Conservation (phyloP, 2,888 invertebrate genomes). For the Latrodectus elegans region DNA sequence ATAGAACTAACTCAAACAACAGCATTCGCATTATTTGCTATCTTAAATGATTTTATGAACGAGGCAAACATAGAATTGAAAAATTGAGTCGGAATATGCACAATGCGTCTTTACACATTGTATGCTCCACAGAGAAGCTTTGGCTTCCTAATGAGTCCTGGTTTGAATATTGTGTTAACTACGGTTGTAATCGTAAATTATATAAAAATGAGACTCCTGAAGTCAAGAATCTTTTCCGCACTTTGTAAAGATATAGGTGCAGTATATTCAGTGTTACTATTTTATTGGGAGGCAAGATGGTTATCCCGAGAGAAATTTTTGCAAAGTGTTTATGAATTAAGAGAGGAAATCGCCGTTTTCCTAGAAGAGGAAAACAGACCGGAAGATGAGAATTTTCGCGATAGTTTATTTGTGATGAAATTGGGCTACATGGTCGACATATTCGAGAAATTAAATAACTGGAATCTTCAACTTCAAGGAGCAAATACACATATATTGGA, state of each 20-base stretch:
- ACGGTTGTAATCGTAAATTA: no score
- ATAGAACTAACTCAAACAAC: no score
- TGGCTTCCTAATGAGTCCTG: no score
- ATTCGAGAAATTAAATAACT: constrained; percentile 57
- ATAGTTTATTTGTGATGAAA: constrained; percentile 55
- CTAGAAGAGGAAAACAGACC: constrained; percentile 41
- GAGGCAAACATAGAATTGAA: no score
- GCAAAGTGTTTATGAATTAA: not conserved
- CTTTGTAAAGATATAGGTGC: not conserved
- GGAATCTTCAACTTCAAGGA: constrained; percentile 43
- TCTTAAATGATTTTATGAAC: no score
- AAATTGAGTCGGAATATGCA: no score
- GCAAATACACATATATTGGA: constrained; percentile 50
- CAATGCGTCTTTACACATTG: no score
- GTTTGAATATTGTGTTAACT: no score
- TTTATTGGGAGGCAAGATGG: not conserved
- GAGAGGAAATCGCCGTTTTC: constrained; percentile 9
- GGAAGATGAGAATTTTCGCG: constrained; percentile 46
- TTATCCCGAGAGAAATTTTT: not conserved
- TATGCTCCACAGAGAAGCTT: no score
- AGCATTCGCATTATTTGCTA: no score
- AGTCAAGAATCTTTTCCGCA: no score
- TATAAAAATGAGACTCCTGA: no score
- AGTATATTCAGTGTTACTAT: not conserved
- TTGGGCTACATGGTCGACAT: constrained; percentile 57